Conservation (phyloP, 2,888 invertebrate genomes). For the Drosophila rellima region DNA sequence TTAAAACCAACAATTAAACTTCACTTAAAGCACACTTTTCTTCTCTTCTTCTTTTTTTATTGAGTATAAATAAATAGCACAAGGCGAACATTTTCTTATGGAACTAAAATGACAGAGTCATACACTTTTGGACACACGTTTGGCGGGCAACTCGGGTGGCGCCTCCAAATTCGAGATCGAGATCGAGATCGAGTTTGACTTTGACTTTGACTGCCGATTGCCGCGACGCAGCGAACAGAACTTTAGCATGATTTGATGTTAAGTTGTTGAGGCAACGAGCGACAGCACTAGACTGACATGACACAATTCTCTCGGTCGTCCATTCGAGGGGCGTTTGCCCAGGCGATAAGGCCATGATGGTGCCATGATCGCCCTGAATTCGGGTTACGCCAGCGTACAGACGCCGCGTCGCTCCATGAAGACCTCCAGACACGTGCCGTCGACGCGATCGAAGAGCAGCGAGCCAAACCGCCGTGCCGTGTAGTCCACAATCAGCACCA, state of each 20-base stretch:
- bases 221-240: conserved; percentile 79
- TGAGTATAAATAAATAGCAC: conserved; percentile 31
- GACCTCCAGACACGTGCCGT: conserved; percentile 78
- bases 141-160: conserved; percentile 42
- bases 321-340: conserved; percentile 67
- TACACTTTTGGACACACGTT: conserved; percentile 76
- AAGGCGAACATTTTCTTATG: conserved; percentile 27
- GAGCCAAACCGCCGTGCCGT: conserved; percentile 84
- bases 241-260: conserved; percentile 79
- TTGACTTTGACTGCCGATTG: conserved; percentile 11
- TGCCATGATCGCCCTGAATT: conserved; percentile 8
- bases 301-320: not conserved
- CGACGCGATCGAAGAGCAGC: conserved; percentile 83
- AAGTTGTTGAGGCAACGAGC: conserved; percentile 29
- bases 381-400: conserved; percentile 71
- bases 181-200: not conserved
- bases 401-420: conserved; percentile 77
- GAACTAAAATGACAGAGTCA: conserved; percentile 35
- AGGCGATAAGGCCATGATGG: conserved; percentile 42
- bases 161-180: conserved; percentile 8
- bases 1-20: conserved; percentile 15
- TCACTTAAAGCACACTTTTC: conserved; percentile 61
- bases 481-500: conserved; percentile 79
- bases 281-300: conserved; percentile 33
- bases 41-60: conserved; percentile 65